Evolutionary conservation across 2,113 vertebrate genomes (phyloP), one percentile per base, ranked within the genome.

Genomic region (Aplodontia rufa): DNA sequence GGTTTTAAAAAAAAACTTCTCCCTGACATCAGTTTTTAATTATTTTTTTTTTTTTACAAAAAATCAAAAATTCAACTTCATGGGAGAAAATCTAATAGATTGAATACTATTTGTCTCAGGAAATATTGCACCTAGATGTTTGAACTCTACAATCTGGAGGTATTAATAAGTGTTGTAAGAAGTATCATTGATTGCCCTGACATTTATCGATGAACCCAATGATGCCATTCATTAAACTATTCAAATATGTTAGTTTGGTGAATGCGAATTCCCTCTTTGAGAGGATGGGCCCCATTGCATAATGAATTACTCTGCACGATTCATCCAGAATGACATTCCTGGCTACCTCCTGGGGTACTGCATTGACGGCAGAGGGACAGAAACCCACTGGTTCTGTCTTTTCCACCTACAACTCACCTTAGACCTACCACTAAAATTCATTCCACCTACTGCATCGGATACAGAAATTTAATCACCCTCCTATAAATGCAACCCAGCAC

Each of bases 291-390:
- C 11, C 12, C 87, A 51, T 64, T 53, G 22, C n/a, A n/a, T 6
- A 30, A 45, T 12, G 11, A 1, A 8, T 45, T 17, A n/a, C 42
- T 53, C 24, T 55, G 12, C 17, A 0, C 11, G 51, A 4, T 51
- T 8, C 8, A 22, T 53, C 13, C 13, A 6, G 64, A 32, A 66
- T 19, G 19, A 20, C 19, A 55, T 55, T 55, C 53, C 53, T 55
- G 53, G 32, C 35, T 6, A 24, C 1, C 17, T 53, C 16, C 8
- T 5, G 1, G 47, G 9, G 4, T 20, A 19, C 6, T 13, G 26
- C 32, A 11, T n/a, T n/a, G n/a, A n/a, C n/a, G n/a, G n/a, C n/a
- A n/a, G n/a, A 49, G 30, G 16, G 71, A 71, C 32, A 55, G 64
- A 16, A 72, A 42, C 45, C 6, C 28, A 1, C 22, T 55, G 7